Evolutionary conservation across 1,140 invertebrate genomes (phyloP).

Genomic region (Heterodera schachtii): DNA sequence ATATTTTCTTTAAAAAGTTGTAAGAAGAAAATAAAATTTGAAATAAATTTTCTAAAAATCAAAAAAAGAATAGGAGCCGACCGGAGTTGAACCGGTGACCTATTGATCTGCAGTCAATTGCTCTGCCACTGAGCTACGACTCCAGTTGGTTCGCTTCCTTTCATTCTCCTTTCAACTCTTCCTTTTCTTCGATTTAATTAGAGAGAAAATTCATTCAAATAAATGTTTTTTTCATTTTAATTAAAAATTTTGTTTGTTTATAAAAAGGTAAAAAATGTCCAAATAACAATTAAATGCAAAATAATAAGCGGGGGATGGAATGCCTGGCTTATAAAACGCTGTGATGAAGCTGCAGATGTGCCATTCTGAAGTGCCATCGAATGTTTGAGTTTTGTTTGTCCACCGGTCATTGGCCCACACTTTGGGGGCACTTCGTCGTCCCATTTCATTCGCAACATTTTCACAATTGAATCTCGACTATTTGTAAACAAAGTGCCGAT

Average conservation of each 20-base stretch:
- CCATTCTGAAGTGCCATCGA: neutral
- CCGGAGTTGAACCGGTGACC: constrained; percentile 35
- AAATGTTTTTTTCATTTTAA: too few species aligned
- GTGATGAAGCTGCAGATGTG: neutral
- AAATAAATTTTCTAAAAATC: neutral
- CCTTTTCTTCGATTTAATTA: neutral
- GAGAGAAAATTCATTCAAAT: too few species aligned
- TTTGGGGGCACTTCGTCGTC: constrained; percentile 14
- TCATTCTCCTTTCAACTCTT: neutral
- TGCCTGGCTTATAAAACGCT: neutral
- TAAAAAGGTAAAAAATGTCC: neutral
- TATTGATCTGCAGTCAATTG: constrained; percentile 38
- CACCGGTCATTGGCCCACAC: constrained; percentile 6
- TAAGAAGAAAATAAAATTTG: neutral
- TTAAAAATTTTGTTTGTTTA: neutral
- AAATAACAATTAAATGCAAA: neutral
- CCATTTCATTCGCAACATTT: constrained; percentile 31
- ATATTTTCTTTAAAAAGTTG: too few species aligned
- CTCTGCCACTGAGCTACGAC: constrained; percentile 36
- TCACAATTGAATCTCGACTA: constrained; percentile 19
- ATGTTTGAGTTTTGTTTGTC: constrained; percentile 5
- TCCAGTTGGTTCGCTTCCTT: neutral
- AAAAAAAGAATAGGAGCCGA: constrained; percentile 28
- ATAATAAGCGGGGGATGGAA: neutral
- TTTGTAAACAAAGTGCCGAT: constrained; percentile 11